Percentiles rank a stretch among this genome's conserved stretches.
phyloP scores from a whole-genome alignment of 2,888 invertebrate genomes.

The Chelonus formosanus region DNA sequence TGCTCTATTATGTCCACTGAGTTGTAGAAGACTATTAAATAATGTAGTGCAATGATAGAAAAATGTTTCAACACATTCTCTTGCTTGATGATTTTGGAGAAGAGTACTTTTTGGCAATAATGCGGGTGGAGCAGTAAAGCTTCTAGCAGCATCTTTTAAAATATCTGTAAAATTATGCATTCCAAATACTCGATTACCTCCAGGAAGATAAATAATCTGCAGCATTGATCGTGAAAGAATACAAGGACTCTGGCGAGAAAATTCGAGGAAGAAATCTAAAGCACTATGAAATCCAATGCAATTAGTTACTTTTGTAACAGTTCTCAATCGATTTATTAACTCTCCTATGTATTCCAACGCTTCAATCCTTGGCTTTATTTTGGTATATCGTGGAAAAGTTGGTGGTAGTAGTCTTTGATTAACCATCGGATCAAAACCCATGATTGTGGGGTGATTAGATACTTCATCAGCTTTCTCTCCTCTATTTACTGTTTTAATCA shows the following conservation, averaged over 20 bases:
- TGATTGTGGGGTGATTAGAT: slow-evolving; percentile 78
- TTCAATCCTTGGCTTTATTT: slow-evolving; percentile 83
- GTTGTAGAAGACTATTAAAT: slow-evolving; percentile 84
- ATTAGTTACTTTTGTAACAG: slow-evolving; percentile 82
- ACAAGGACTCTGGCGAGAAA: slow-evolving; percentile 88
- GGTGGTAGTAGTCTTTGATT: slow-evolving; percentile 97
- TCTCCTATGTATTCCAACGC: slow-evolving; percentile 84
- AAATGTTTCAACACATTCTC: slow-evolving; percentile 89
- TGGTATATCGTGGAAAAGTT: slow-evolving; percentile 95
- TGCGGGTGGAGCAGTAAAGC: slow-evolving; percentile 90
- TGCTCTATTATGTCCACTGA: slow-evolving; percentile 95
- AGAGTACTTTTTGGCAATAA: slow-evolving; percentile 79
- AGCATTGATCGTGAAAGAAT: slow-evolving; percentile 91
- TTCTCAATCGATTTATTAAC: slow-evolving; percentile 81
- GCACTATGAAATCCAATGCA: slow-evolving; percentile 83
- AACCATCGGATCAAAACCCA: slow-evolving; percentile 95
- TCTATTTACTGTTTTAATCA: slow-evolving; percentile 78
- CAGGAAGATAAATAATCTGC: slow-evolving; percentile 78
- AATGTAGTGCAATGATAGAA: slow-evolving; percentile 86
- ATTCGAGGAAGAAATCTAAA: slow-evolving; percentile 92
- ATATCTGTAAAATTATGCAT: slow-evolving; percentile 78
- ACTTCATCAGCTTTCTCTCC: slow-evolving; percentile 77
- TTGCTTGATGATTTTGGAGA: slow-evolving; percentile 77
- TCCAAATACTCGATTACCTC: slow-evolving; percentile 68
- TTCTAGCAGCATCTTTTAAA: slow-evolving; percentile 83